Evolutionary conservation across 2,113 vertebrate genomes (phyloP).

Genomic region (Thomomys bottae): DNA sequence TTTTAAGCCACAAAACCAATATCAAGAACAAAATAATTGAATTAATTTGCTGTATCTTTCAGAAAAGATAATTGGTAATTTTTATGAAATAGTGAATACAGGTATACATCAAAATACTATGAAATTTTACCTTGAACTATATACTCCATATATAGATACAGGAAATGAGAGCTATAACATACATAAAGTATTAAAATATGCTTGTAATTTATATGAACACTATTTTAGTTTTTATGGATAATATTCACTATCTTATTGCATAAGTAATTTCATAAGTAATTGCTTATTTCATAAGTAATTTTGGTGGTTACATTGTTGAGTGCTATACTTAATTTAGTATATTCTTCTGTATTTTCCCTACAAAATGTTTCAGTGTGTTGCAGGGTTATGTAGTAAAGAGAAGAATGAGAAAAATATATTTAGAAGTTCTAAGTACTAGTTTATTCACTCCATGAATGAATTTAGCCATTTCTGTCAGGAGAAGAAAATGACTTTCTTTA

Average conservation of each 20-base stretch:
- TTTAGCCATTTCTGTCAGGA: not conserved
- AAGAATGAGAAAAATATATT: not conserved
- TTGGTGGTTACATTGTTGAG: not conserved
- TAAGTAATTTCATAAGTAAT: too few species aligned
- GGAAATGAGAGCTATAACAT: too few species aligned
- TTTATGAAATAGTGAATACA: not conserved
- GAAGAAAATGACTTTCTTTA: not conserved
- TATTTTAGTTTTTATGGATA: too few species aligned
- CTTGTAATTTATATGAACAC: not conserved
- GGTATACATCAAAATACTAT: not conserved
- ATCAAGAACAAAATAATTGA: too few species aligned
- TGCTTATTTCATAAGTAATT: not conserved
- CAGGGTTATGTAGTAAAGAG: not conserved
- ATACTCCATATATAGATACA: too few species aligned
- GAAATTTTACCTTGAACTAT: too few species aligned
- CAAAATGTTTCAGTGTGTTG: not conserved
- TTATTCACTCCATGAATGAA: not conserved
- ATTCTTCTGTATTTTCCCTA: not conserved
- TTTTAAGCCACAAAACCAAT: too few species aligned
- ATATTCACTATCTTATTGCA: too few species aligned
- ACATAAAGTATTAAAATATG: not conserved
- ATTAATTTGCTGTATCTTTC: too few species aligned
- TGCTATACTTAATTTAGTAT: not conserved
- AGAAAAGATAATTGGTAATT: not conserved
- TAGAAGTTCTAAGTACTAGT: not conserved